Evolutionary conservation across 2,888 invertebrate species (phyloP).

Genomic region (Drosophila ezoana): DNA sequence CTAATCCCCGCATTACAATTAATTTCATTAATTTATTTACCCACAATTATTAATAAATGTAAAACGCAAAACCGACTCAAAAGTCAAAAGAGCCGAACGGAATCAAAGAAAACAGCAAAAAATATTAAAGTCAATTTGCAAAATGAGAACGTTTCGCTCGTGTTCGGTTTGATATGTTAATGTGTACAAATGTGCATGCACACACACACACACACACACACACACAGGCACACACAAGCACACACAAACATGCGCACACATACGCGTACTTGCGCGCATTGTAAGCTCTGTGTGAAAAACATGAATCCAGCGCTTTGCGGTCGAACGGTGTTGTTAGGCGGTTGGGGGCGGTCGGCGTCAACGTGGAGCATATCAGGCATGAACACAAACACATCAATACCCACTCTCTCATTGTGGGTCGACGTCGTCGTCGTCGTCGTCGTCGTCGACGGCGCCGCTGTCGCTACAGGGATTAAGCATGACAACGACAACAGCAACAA

Average conservation of each 20-base stretch:
- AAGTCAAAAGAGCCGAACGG: constrained; percentile 43
- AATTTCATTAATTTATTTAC: constrained; percentile 37
- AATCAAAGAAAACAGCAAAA: constrained; percentile 36
- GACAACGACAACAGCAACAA: constrained; percentile 27
- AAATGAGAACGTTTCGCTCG: constrained; percentile 75
- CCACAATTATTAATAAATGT: constrained; percentile 52
- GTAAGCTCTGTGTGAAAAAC: constrained; percentile 81
- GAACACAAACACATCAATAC: constrained; percentile 44
- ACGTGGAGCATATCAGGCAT: constrained; percentile 62
- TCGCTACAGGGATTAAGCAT: constrained; percentile 78
- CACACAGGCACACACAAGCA: neutral
- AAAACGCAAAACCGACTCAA: constrained; percentile 57
- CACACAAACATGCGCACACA: neutral
- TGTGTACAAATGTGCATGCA: constrained; percentile 66
- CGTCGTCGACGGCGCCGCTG: constrained; percentile 56
- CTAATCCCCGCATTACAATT: constrained; percentile 15
- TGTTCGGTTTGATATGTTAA: constrained; percentile 80
- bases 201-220: constrained; percentile 16
- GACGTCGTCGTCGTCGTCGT: constrained; percentile 40
- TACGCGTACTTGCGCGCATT: constrained; percentile 42
- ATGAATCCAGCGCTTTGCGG: constrained; percentile 81
- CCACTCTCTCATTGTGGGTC: constrained; percentile 60
- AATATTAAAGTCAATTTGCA: constrained; percentile 81
- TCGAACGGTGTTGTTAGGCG: constrained; percentile 55
- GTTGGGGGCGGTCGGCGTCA: constrained; percentile 32